Evolutionary conservation across 2,888 invertebrate species (phyloP).

Genomic region (Ligdia adustata): DNA sequence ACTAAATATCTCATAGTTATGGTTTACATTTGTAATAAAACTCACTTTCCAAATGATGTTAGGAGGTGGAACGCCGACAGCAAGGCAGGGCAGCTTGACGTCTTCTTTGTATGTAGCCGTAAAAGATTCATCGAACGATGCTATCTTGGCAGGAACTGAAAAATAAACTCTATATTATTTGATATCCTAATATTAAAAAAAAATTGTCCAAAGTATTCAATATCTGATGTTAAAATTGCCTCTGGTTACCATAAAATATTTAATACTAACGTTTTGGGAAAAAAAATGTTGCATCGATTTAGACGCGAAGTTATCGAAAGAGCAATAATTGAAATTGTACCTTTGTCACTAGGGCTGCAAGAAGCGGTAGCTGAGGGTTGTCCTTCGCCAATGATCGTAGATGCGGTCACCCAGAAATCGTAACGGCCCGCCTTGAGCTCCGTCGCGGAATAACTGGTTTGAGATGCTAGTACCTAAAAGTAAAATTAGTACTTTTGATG

Average conservation of each 20-base stretch:
- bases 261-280: too few species aligned
- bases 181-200: too few species aligned
- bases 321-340: conserved; percentile 60
- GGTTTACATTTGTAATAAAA: too few species aligned
- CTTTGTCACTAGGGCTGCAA: conserved; percentile 92
- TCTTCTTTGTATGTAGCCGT: conserved; percentile 96
- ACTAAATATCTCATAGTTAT: too few species aligned
- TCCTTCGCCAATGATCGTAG: conserved; percentile 97
- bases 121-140: conserved; percentile 97
- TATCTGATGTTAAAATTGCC: too few species aligned
- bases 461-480: conserved; percentile 88
- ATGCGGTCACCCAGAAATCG: conserved; percentile 97
- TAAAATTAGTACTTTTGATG: too few species aligned
- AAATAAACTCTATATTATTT: conserved; percentile 33
- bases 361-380: conserved; percentile 94
- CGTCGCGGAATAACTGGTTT: conserved; percentile 94
- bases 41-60: conserved; percentile 93
- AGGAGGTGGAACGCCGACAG: conserved; percentile 96
- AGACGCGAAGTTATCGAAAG: neutral
- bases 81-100: conserved; percentile 94
- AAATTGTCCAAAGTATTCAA: too few species aligned
- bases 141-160: conserved; percentile 95
- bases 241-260: too few species aligned
- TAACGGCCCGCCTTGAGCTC: conserved; percentile 93
- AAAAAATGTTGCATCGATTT: too few species aligned